Base-by-base conservation (phyloP, 2,113 vertebrate genomes). In the Tyto alba region DNA sequence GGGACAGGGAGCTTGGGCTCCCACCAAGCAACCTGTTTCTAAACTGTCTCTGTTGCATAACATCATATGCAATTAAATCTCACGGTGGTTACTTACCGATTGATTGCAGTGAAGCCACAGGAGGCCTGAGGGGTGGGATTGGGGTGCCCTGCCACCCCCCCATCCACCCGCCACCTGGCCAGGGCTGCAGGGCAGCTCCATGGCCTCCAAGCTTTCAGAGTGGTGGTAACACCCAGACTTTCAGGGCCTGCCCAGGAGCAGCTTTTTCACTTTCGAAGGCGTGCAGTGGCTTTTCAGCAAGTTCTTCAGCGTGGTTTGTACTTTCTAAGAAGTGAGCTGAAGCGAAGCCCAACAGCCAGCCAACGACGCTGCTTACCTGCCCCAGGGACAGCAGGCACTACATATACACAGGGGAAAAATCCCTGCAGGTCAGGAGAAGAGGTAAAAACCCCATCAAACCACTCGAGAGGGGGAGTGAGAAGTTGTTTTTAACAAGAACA, bases 301-400 rank as follows among this genome's bases (percentile, higher is more conserved):
- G 57, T 26, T 71, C 91, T 88, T 83, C 48, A n/a, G 79, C 16
- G 4, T 59, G 64, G 69, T 77, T 92, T 86, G 34, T 94, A 36
- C 90, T 92, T 96, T 95, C 88, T 84, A 93, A 92, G 93, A 92
- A 94, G 76, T 62, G 60, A 93, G 76, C 27, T 93, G 90, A 92
- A 90, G 92, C 7, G 4, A 77, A 96, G 68, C 75, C 52, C 2
- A 1, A 6, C 23, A 80, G 72, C 29, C 66, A 73, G 64, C 10
- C 62, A 41, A 57, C 2, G 16, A 34, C 7, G 6, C 43, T 36
- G 22, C 53, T 84, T 56, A n/a, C 82, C 76, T 84, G 86, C 64
- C 63, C 36, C 4, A 3, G 50, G 45, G 30, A 83, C 41, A 55
- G 45, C 4, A 4, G 43, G 29, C 0, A 0, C 59, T 40, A 2